Percentiles rank a stretch among this genome's conserved stretches.
phyloP scores from a whole-genome alignment of 2,797 vertebrate species.

The Sebastes glaucus region DNA sequence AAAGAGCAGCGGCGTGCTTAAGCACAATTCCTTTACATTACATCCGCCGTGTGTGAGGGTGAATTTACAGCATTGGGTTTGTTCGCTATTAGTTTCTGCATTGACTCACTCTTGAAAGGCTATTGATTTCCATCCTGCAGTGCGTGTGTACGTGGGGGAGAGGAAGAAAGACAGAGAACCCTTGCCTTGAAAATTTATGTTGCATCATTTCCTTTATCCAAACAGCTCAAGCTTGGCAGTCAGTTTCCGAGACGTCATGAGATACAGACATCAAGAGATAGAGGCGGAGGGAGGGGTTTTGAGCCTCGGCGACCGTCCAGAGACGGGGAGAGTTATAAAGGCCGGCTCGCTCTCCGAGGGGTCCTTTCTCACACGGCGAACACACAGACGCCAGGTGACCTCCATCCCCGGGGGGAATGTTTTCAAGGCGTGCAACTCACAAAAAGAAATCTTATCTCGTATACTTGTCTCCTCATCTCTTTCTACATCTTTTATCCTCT shows the following conservation, averaged over 20 bases:
- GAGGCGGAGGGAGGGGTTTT: not conserved
- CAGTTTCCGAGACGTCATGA: conserved; percentile 43
- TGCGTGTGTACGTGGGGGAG: conserved; percentile 7
- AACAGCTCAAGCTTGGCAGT: conserved; percentile 50
- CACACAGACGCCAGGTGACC: conserved; percentile 33
- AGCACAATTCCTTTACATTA: conserved; percentile 56
- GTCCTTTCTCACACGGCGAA: not conserved
- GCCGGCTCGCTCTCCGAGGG: not conserved
- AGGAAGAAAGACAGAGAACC: conserved; percentile 47
- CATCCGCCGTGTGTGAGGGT: conserved; percentile 22
- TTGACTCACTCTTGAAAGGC: conserved; percentile 73
- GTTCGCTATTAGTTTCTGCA: conserved; percentile 72
- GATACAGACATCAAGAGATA: conserved; percentile 63
- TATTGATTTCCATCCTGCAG: conserved; percentile 72
- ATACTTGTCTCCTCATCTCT: conserved; percentile 59
- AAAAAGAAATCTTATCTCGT: conserved; percentile 54
- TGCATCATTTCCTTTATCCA: conserved; percentile 66
- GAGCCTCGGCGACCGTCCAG: not conserved
- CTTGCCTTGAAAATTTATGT: conserved; percentile 63
- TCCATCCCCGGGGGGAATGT: conserved; percentile 1
- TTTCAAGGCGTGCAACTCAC: conserved; percentile 36
- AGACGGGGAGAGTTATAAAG: not conserved
- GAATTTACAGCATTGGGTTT: conserved; percentile 59
- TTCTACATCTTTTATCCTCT: conserved; percentile 64
- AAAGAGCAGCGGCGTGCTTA: conserved; percentile 38